These are phyloP conservation scores for Spheniscus mendiculus DNA, from an alignment of 2,113 vertebrate species.

Conservation along the genomic window DNA sequence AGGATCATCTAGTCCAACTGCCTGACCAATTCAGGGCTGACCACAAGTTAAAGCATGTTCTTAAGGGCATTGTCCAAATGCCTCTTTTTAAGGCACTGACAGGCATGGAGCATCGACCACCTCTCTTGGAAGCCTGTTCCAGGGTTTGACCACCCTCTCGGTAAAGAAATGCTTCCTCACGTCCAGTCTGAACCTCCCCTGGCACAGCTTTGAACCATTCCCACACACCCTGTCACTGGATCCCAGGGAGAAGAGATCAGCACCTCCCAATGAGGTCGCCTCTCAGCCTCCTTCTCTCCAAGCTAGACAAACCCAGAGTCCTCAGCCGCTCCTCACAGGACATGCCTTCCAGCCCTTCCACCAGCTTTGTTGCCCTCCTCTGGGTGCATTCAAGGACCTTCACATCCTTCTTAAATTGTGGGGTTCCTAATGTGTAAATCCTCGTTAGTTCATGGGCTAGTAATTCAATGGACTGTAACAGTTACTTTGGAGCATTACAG, in stretches of 20 bases:
- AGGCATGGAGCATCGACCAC: rapidly evolving
- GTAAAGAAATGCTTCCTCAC: not conserved
- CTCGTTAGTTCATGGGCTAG: not conserved
- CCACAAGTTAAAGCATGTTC: not conserved
- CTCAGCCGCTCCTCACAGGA: too few species aligned
- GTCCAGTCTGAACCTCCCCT: not conserved
- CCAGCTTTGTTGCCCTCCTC: not conserved
- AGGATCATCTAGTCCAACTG: not conserved
- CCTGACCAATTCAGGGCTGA: not conserved
- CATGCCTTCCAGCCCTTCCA: too few species aligned
- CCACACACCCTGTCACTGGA: rapidly evolving
- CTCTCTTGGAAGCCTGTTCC: not conserved
- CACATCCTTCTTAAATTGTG: not conserved
- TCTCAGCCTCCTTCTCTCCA: not conserved
- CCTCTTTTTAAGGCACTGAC: not conserved
- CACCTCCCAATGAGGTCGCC: not conserved
- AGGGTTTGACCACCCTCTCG: not conserved
- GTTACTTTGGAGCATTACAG: not conserved
- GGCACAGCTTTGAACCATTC: rapidly evolving
- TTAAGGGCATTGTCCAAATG: not conserved
- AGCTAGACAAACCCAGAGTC: too few species aligned
- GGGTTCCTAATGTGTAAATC: not conserved
- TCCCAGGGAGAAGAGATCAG: not conserved
- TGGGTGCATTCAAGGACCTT: rapidly evolving
- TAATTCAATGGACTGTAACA: not conserved